Base-by-base conservation (phyloP, 2,113 vertebrate genomes). In the Microtus richardsoni region DNA sequence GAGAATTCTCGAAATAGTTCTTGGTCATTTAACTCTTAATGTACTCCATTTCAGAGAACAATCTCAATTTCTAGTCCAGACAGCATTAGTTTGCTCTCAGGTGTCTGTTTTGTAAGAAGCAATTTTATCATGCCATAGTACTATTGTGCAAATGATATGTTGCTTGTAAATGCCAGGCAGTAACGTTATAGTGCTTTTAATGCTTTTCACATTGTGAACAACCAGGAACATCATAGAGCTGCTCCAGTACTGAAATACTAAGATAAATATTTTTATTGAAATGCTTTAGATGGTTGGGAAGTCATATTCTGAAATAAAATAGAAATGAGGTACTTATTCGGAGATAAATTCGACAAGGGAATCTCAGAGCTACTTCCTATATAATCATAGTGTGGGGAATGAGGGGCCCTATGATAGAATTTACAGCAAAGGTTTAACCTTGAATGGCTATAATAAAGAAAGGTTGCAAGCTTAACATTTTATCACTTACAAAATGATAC, bases 211-310 rank as follows among this genome's bases (percentile, higher is more conserved):
- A 94, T 88, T 91, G 28, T 94, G 95, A 95, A 93, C 28, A 92
- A 91, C 58, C 85, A 97, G 83, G 54, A 97, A 91, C n/a, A 10
- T 91, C 11, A 84, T 22, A 88, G 68, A 96, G 28, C 28, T 71
- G 97, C 92, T 13, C 13, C 22, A 44, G 12, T 88, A 54, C 24
- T 93, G 89, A 94, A 64, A 95, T 93, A 96, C 86, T 80, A 97
- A 97, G 97, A 97, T 52, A 97, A 95, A 89, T 96, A 97, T 95
- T 93, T 95, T 96, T 98, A 95, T 97, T 95, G 95, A 92, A 94
- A 68, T 70, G 19, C 39, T 91, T 96, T 95, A 95, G 94, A 92
- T 83, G 90, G 68, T 87, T 96, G 26, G 78, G 3, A 8, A 97
- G 41, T 85, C 89, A 88, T 82, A 93, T 21, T 68, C 10, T 54